Evolutionary conservation across 1,140 invertebrate genomes (phyloP).

Genomic region (Oppia nitens): DNA sequence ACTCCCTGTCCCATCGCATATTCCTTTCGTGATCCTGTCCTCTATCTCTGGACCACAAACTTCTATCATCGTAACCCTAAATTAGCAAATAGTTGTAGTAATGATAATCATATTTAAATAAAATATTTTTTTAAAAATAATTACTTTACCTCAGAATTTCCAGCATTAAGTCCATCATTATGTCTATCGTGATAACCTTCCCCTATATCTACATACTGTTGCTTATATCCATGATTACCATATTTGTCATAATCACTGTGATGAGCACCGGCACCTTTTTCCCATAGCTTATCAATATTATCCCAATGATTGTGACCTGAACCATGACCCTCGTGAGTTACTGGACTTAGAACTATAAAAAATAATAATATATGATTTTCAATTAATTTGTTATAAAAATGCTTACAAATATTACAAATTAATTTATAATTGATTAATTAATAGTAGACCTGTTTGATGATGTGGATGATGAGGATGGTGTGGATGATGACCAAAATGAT

Average conservation of each 20-base stretch:
- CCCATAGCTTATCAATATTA: not conserved
- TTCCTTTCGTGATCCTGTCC: not conserved
- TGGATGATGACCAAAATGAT: not conserved
- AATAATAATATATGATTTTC: too few relatives aligned
- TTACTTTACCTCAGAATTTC: not conserved
- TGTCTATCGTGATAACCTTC: not conserved
- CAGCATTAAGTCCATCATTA: not conserved
- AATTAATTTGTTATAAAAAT: too few relatives aligned
- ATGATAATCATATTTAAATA: not conserved
- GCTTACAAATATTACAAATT: too few relatives aligned
- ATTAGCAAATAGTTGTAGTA: not conserved
- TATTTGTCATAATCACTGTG: not conserved
- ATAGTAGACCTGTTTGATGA: too few relatives aligned
- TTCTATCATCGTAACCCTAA: not conserved
- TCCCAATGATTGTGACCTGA: not conserved
- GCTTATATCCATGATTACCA: not conserved
- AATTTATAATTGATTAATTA: too few relatives aligned
- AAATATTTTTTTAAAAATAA: not conserved
- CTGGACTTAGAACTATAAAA: too few relatives aligned
- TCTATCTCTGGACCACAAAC: not conserved
- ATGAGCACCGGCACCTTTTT: not conserved
- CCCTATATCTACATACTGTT: not conserved
- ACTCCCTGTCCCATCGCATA: not conserved
- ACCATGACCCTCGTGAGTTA: too few relatives aligned
- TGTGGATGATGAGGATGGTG: not conserved